Percentiles rank a stretch among this genome's conserved stretches.
Evolutionary conservation across 2,888 invertebrate genomes (phyloP).

Genomic region (Thera obeliscata): DNA sequence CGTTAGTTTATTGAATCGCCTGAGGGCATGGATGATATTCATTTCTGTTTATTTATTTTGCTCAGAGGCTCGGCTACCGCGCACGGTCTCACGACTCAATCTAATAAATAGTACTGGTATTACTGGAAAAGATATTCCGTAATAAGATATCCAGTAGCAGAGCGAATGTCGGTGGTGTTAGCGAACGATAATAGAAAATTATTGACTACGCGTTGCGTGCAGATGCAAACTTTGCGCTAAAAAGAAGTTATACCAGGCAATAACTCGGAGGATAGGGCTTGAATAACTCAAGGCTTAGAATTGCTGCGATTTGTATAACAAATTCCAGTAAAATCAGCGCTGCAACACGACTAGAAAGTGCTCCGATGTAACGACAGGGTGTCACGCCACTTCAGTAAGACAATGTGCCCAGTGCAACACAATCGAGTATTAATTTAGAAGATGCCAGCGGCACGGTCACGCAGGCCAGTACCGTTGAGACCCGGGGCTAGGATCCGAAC

Average conservation of each 20-base stretch:
- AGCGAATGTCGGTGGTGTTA: conserved; percentile 60
- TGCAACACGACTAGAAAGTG: conserved; percentile 68
- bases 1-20: conserved; percentile 58
- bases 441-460: conserved; percentile 72
- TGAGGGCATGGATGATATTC: conserved; percentile 52
- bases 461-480: conserved; percentile 66
- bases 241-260: conserved; percentile 36
- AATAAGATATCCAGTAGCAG: conserved; percentile 76
- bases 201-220: conserved; percentile 57
- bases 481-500: conserved; percentile 67
- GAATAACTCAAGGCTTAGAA: conserved; percentile 32
- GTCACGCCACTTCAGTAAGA: conserved; percentile 65
- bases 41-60: conserved; percentile 76
- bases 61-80: conserved; percentile 63
- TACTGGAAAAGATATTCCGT: conserved; percentile 71
- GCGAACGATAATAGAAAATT: conserved; percentile 69
- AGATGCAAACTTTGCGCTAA: conserved; percentile 30
- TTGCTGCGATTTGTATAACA: conserved; percentile 52
- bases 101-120: conserved; percentile 79
- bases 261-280: conserved; percentile 19
- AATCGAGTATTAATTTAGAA: conserved; percentile 74
- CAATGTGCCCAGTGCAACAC: conserved; percentile 65
- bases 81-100: conserved; percentile 80
- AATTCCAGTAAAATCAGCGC: conserved; percentile 56
- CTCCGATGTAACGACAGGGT: conserved; percentile 66